Conservation (phyloP, 1,140 invertebrate genomes). For the Augochlora pura region DNA sequence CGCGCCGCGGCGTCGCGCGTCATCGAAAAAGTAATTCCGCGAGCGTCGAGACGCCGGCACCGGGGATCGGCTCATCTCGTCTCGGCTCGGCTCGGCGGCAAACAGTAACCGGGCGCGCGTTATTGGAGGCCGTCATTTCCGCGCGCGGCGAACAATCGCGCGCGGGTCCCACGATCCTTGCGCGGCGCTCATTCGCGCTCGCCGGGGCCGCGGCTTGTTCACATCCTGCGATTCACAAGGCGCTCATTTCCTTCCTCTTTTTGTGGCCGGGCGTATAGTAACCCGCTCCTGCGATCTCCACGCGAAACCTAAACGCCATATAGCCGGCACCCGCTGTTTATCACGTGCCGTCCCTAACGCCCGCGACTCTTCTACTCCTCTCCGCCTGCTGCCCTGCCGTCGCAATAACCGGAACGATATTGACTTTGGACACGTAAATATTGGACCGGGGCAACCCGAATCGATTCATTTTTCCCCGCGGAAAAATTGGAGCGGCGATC, state of each 20-base stretch:
- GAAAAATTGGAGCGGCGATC: too few relatives aligned
- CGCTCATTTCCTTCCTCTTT: slow-evolving; percentile 52
- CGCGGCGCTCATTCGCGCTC: slow-evolving; percentile 61
- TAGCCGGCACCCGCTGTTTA: not conserved
- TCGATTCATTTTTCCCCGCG: too few relatives aligned
- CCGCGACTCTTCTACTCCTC: too few relatives aligned
- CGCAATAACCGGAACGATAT: too few relatives aligned
- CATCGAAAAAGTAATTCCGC: slow-evolving; percentile 27
- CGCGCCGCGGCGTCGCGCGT: not conserved
- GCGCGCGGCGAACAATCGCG: slow-evolving; percentile 59
- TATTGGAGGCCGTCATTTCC: slow-evolving; percentile 58
- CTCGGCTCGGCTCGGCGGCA: not conserved
- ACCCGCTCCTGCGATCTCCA: too few relatives aligned
- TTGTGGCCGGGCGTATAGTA: not conserved
- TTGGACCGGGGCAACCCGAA: too few relatives aligned
- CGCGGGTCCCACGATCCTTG: slow-evolving; percentile 63
- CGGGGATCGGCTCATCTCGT: too few relatives aligned
- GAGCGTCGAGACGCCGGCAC: slow-evolving; percentile 15
- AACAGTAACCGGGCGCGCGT: slow-evolving; percentile 31
- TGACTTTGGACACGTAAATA: too few relatives aligned
- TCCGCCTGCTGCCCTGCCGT: too few relatives aligned
- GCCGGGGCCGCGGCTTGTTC: slow-evolving; percentile 53
- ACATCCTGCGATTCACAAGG: slow-evolving; percentile 65
- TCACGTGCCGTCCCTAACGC: not conserved
- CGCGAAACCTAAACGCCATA: slow-evolving; percentile 9